Conservation (phyloP, 2,113 vertebrate genomes). For the Orthonyx spaldingii region DNA sequence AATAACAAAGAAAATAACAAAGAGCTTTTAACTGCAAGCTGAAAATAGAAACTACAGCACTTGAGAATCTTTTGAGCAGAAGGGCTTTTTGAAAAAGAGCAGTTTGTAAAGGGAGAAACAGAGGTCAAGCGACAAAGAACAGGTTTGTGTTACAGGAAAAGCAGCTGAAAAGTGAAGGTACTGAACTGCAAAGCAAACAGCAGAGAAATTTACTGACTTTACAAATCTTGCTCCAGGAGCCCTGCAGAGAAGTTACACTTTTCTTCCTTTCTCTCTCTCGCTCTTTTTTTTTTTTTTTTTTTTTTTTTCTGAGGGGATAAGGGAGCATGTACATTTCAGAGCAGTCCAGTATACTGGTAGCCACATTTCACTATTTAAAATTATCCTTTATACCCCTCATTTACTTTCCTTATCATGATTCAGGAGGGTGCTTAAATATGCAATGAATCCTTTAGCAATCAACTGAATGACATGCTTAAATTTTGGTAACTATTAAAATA, state of each 20-base stretch:
- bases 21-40: not conserved
- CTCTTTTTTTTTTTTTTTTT: too few relatives aligned
- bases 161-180: not conserved
- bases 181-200: not conserved
- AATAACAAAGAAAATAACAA: constrained; percentile 30
- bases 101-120: constrained; percentile 28
- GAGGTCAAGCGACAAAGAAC: constrained; percentile 31
- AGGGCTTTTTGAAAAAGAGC: constrained; percentile 24
- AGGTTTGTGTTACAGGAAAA: constrained; percentile 7
- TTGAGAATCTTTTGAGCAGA: constrained; percentile 34
- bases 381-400: not conserved
- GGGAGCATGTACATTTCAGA: not conserved
- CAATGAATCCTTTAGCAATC: not conserved
- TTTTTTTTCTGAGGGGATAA: rapidly evolving
- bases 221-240: not conserved
- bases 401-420: constrained; percentile 1
- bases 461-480: not conserved
- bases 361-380: not conserved
- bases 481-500: constrained; percentile 5
- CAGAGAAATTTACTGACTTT: constrained; percentile 7
- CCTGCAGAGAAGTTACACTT: not conserved
- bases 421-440: not conserved
- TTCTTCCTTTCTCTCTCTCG: not conserved
- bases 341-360: not conserved
- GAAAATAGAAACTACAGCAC: constrained; percentile 43